Evolutionary conservation across 2,888 invertebrate genomes (phyloP).

Genomic region (Acronicta leporina): DNA sequence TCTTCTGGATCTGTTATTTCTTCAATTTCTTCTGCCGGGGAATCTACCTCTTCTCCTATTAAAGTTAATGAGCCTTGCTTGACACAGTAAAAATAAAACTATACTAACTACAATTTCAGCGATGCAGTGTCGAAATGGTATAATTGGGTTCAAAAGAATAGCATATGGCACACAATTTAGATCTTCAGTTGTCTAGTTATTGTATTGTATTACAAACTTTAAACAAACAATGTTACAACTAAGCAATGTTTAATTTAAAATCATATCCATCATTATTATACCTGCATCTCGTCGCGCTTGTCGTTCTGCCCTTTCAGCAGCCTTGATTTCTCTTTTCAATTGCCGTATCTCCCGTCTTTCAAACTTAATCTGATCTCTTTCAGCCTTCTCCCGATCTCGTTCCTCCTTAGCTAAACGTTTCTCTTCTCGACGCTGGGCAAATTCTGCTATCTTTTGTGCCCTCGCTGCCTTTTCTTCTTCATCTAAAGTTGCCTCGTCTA

Average conservation of each 20-base stretch:
- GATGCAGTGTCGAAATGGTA: too few relatives aligned
- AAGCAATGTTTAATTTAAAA: too few relatives aligned
- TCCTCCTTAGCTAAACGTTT: conserved; percentile 70
- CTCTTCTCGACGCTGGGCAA: conserved; percentile 67
- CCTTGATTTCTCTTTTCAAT: conserved; percentile 75
- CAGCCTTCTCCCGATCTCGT: conserved; percentile 68
- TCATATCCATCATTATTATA: conserved; percentile 48
- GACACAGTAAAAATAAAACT: too few relatives aligned
- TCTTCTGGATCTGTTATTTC: conserved; percentile 77
- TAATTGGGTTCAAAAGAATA: too few relatives aligned
- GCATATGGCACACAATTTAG: too few relatives aligned
- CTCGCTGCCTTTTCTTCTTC: conserved; percentile 80
- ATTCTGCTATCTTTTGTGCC: conserved; percentile 66
- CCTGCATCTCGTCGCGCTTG: conserved; percentile 75
- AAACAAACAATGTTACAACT: too few relatives aligned
- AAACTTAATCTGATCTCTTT: conserved; percentile 68
- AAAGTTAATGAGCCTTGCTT: background rate
- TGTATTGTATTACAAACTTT: too few relatives aligned
- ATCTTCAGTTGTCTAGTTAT: too few relatives aligned
- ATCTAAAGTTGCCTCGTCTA: conserved; percentile 79
- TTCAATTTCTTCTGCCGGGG: conserved; percentile 80
- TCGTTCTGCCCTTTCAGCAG: conserved; percentile 69
- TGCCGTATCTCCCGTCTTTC: conserved; percentile 75
- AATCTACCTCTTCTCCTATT: conserved; percentile 81
- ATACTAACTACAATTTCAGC: too few relatives aligned